A percentile compares a stretch with the other conserved stretches of the same genome.
Evolutionary conservation across 1,140 invertebrate genomes (phyloP).

Genomic region (Aphaenogaster ashmeadi): DNA sequence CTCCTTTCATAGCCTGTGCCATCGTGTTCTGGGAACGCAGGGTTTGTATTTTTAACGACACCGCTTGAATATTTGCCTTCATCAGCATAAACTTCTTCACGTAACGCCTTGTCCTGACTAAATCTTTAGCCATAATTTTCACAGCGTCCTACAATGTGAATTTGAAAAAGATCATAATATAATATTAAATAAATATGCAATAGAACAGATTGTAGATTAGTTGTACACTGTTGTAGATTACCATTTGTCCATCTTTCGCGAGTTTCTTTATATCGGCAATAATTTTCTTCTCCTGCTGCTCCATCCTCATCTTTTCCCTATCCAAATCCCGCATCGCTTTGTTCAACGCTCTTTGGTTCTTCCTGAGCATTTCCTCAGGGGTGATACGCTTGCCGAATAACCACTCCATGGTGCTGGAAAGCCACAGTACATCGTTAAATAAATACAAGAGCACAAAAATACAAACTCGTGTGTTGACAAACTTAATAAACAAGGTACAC

Average conservation of each 20-base stretch:
- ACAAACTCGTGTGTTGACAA: neutral
- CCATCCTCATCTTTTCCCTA: slow-evolving; percentile 97
- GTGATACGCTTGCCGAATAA: slow-evolving; percentile 98
- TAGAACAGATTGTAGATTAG: neutral
- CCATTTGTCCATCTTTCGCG: slow-evolving; percentile 99
- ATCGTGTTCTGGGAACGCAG: slow-evolving; percentile 99
- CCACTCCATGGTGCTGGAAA: slow-evolving; percentile 93
- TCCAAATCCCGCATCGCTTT: slow-evolving; percentile 99
- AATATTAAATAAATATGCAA: slow-evolving; percentile 30
- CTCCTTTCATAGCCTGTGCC: slow-evolving; percentile 99
- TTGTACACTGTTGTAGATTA: slow-evolving; percentile 79
- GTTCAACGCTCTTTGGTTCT: slow-evolving; percentile 99
- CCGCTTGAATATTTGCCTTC: slow-evolving; percentile 99
- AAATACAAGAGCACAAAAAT: neutral
- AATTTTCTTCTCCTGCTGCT: slow-evolving; percentile 99
- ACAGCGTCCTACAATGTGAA: slow-evolving; percentile 95
- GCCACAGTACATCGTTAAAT: neutral
- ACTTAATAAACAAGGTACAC: neutral
- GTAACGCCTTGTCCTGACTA: slow-evolving; percentile 98
- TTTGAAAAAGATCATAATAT: neutral
- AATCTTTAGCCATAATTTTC: slow-evolving; percentile 99
- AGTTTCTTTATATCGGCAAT: slow-evolving; percentile 99
- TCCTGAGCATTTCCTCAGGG: slow-evolving; percentile 98
- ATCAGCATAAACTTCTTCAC: slow-evolving; percentile 99
- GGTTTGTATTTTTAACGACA: slow-evolving; percentile 99